Percentiles rank a stretch among this genome's conserved stretches.
Evolutionary conservation across 92 coral and sea anemone genomes (phyloP).

Genomic region (Palythoa caribaeorum): DNA sequence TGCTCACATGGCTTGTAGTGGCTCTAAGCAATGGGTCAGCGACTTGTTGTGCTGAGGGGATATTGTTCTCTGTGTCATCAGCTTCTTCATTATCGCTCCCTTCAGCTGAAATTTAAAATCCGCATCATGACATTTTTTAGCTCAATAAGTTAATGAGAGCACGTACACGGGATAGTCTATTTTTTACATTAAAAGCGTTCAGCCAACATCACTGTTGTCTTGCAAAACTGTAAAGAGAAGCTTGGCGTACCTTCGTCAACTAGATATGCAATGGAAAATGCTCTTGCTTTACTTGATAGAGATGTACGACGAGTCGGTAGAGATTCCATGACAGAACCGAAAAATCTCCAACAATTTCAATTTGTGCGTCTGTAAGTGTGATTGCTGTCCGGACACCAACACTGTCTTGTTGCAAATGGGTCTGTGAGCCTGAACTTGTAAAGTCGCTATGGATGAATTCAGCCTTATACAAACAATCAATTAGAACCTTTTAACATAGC

Average conservation of each 20-base stretch:
- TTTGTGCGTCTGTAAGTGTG: neutral
- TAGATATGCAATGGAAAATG: slow-evolving; percentile 89
- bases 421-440: slow-evolving; percentile 64
- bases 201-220: neutral
- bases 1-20: slow-evolving; percentile 15
- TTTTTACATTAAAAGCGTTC: neutral
- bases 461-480: slow-evolving; percentile 93
- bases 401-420: slow-evolving; percentile 44
- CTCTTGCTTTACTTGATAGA: slow-evolving; percentile 69
- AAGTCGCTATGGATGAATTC: slow-evolving; percentile 86
- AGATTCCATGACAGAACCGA: slow-evolving; percentile 49
- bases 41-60: slow-evolving; percentile 57
- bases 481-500: slow-evolving; percentile 95
- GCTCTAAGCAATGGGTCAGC: slow-evolving; percentile 31
- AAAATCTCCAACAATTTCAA: neutral
- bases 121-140: slow-evolving; percentile 16
- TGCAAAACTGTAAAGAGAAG: neutral
- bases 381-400: slow-evolving; percentile 37
- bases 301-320: slow-evolving; percentile 50
- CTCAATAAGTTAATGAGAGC: slow-evolving; percentile 18
- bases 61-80: slow-evolving; percentile 72
- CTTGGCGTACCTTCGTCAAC: slow-evolving; percentile 76
- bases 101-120: slow-evolving; percentile 45
- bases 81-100: slow-evolving; percentile 69
- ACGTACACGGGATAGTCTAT: neutral